Base-by-base conservation (phyloP, 2,888 invertebrate genomes). In the Cosmopolites sordidus region DNA sequence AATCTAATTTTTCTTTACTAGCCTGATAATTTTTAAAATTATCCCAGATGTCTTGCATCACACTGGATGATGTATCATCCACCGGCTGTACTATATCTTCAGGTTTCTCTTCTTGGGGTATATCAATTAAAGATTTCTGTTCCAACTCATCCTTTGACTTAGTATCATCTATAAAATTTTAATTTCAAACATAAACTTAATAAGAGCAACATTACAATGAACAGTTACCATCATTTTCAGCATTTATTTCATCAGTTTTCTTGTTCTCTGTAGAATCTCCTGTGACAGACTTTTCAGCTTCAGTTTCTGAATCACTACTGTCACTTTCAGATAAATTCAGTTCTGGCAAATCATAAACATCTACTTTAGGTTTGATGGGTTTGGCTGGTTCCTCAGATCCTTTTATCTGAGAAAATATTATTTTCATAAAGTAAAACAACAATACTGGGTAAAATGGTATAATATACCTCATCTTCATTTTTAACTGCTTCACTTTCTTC, bases 291-390 rank as follows among this genome's bases (percentile, higher is more conserved):
- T 54, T 62, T 14, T 59, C 50, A 1, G 74, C 47, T 64, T 76
- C 73, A 2, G 72, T 74, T 16, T 82, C 84, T 1, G 75, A 81
- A 58, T 88, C 89, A 44, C 71, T 71, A 58, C 86, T 88, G 64
- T 90, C 91, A 69, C 89, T 89, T 66, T 91, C 91, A 0, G 90
- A 91, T 38, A 92, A 76, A 76, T 91, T 91, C 38, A 90, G 75
- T 1, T 87, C 90, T 2, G 89, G 90, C 48, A 92, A 75, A 75
- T 91, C 83, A 58, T 79, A 78, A 1, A 85, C 78, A 66, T 85
- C 86, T 2, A 83, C 79, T 46, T 81, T 79, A 3, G 73, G 73
- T 63, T 77, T 77, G 11, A 47, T 43, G 1, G 65, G 59, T 54
- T 67, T 68, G 38, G 62, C 61, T 3, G 63, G 62, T 30, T 66